phyloP scores from a whole-genome alignment of 1,140 invertebrate genomes.

The Pomacea maculata region DNA sequence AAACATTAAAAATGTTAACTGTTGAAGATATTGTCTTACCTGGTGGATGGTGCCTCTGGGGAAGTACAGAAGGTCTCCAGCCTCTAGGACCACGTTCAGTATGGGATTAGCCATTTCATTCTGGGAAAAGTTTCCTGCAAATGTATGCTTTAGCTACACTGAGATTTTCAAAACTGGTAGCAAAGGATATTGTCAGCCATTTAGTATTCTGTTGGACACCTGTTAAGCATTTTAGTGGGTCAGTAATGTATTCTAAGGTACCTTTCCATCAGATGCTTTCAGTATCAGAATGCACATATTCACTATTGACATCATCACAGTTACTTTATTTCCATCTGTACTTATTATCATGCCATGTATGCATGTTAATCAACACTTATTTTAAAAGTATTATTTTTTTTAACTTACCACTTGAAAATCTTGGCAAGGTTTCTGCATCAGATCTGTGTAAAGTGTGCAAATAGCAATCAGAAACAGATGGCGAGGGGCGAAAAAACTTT shows the following conservation, averaged over 20 bases:
- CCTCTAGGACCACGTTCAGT: conserved; percentile 80
- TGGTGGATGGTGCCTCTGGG: conserved; percentile 93
- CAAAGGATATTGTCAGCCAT: not conserved
- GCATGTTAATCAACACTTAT: not conserved
- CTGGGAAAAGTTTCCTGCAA: conserved; percentile 70
- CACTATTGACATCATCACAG: too few relatives aligned
- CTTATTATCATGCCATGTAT: too few relatives aligned
- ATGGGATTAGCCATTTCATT: conserved; percentile 81
- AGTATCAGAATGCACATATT: not conserved
- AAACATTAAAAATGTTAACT: conserved; percentile 4
- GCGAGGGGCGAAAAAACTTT: too few relatives aligned
- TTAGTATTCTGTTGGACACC: too few relatives aligned
- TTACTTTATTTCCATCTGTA: too few relatives aligned
- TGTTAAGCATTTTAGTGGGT: not conserved
- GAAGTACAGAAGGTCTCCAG: conserved; percentile 91
- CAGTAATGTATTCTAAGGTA: not conserved
- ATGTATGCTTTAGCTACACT: not conserved
- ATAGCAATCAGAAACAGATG: not conserved
- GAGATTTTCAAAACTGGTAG: too few relatives aligned
- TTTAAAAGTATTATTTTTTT: not conserved
- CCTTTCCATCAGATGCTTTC: not conserved
- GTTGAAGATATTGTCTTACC: conserved; percentile 42
- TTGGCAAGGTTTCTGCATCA: conserved; percentile 75
- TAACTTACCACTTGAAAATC: conserved; percentile 77
- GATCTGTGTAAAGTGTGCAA: conserved; percentile 37